Evolutionary conservation across 2,113 vertebrate genomes (phyloP).

Genomic region (Pandion haliaetus): DNA sequence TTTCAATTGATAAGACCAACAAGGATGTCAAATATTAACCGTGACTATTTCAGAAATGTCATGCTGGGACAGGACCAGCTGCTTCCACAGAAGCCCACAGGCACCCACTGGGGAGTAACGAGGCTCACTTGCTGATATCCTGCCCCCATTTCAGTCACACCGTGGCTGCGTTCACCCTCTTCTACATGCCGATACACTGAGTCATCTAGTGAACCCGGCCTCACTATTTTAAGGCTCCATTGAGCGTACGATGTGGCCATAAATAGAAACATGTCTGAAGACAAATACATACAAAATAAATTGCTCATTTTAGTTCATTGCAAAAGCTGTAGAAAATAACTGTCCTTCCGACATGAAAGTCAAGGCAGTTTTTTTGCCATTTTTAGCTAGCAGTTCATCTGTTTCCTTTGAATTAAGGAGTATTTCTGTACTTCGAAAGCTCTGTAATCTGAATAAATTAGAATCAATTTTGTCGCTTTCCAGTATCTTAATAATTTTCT

Average conservation of each 20-base stretch:
- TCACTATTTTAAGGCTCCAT: slow-evolving; percentile 33
- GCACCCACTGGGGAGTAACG: accelerated
- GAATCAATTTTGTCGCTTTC: slow-evolving; percentile 39
- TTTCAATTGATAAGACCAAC: not conserved
- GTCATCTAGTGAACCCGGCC: not conserved
- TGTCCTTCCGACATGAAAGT: slow-evolving; percentile 38
- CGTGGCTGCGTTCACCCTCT: not conserved
- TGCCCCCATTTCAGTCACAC: not conserved
- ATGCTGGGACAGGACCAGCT: not conserved
- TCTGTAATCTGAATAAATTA: slow-evolving; percentile 56
- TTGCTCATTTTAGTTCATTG: slow-evolving; percentile 41
- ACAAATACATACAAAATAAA: slow-evolving; percentile 60
- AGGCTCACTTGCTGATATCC: not conserved
- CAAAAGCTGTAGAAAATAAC: slow-evolving; percentile 41
- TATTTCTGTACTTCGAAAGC: slow-evolving; percentile 58
- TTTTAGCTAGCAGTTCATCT: slow-evolving; percentile 58
- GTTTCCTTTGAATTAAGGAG: slow-evolving; percentile 45
- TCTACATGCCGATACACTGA: not conserved
- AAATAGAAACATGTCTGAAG: slow-evolving; percentile 65
- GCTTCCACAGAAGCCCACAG: not conserved
- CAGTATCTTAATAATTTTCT: slow-evolving; percentile 46
- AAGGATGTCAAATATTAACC: not conserved
- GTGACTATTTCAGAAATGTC: not conserved
- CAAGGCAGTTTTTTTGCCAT: slow-evolving; percentile 45
- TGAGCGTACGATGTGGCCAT: slow-evolving; percentile 12